A percentile compares a stretch with the other conserved stretches of the same genome.
These are phyloP conservation scores for Strigops habroptila DNA, from an alignment of 2,113 vertebrate species.

Conservation along the genomic window DNA sequence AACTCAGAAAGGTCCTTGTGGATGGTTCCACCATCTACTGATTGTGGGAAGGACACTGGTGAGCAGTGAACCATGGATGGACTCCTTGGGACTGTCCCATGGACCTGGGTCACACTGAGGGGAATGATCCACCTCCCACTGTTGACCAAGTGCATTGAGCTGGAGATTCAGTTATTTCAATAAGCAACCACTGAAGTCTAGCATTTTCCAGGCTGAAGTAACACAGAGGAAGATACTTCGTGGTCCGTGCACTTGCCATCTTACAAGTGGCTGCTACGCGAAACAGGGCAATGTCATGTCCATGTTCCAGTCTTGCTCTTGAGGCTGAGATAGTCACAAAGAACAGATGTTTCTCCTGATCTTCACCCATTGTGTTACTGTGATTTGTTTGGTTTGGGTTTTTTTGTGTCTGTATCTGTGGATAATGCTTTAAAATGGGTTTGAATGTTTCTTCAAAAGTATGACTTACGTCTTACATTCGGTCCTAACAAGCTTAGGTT, in stretches of 20 bases:
- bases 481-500: neutral
- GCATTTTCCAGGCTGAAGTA: neutral
- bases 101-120: neutral
- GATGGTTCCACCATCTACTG: neutral
- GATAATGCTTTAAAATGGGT: neutral
- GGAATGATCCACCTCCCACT: neutral
- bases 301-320: neutral
- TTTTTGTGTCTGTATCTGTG: neutral
- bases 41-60: neutral
- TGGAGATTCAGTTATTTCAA: neutral
- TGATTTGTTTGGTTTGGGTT: accelerated
- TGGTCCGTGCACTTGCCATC: neutral
- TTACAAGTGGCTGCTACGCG: neutral
- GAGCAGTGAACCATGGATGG: neutral
- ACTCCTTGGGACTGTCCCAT: neutral
- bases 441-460: neutral
- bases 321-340: neutral
- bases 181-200: neutral
- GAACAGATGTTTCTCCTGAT: neutral
- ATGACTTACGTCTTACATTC: neutral
- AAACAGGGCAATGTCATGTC: neutral
- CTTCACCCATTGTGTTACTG: neutral
- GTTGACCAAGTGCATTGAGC: neutral
- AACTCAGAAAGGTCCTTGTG: neutral
- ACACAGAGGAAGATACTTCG: neutral